These are phyloP conservation scores for Tenualosa thibaudeaui DNA, from an alignment of 2,797 vertebrate species.

Conservation along the genomic window DNA sequence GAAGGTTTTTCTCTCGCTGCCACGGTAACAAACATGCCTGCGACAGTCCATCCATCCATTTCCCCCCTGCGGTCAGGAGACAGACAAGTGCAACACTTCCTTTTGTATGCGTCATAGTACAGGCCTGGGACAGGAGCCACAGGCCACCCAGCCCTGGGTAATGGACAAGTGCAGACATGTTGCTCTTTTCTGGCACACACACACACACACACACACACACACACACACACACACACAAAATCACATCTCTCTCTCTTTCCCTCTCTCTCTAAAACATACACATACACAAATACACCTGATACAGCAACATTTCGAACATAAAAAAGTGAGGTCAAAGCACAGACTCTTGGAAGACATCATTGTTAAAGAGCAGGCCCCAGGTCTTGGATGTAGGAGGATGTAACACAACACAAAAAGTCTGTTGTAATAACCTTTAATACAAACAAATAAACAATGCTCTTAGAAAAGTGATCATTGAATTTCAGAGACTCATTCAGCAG, in stretches of 20 bases:
- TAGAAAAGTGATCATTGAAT: not conserved
- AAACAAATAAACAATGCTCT: not conserved
- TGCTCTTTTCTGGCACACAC: not conserved
- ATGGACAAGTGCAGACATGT: not conserved
- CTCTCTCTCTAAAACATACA: no score
- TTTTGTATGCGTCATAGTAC: not conserved
- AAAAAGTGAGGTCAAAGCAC: no score
- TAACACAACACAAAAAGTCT: not conserved
- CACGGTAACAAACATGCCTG: conserved; percentile 9
- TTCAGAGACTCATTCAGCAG: no score
- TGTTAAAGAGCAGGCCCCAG: no score
- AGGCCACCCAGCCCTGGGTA: not conserved
- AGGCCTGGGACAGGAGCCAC: not conserved
- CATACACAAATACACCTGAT: not conserved
- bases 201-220: conserved; percentile 27
- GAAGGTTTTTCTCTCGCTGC: not conserved
- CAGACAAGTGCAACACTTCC: not conserved
- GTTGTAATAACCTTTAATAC: not conserved
- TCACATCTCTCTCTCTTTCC: not conserved
- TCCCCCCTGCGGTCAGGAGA: not conserved
- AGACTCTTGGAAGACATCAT: no score
- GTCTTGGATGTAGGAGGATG: no score
- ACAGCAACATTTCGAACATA: no score
- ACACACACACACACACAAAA: conserved; percentile 10
- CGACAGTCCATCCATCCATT: not conserved